Percentiles rank a stretch among this genome's conserved stretches.
phyloP scores from a whole-genome alignment of 2,113 vertebrate species.

The Mystacornis crossleyi region DNA sequence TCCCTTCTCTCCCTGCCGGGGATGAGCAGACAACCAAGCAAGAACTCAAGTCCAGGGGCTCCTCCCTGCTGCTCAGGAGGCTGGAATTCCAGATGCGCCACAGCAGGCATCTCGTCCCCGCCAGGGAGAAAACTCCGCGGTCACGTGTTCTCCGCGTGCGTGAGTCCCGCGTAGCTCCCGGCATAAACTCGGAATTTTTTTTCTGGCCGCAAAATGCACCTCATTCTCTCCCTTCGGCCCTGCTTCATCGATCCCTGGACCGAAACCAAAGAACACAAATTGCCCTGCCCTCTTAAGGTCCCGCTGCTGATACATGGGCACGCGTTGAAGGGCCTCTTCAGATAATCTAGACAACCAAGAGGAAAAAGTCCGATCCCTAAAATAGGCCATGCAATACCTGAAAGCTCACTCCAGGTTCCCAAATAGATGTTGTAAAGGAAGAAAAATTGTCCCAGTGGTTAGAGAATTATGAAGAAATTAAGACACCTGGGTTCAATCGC shows the following conservation, averaged over 20 bases:
- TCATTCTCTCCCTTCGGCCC: not conserved
- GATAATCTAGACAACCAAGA: not conserved
- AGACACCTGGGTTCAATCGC: not conserved
- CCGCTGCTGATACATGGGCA: not conserved
- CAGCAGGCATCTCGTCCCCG: not conserved
- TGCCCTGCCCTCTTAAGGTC: not conserved
- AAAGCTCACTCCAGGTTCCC: not conserved
- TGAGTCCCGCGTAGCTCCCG: not conserved
- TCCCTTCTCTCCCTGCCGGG: not conserved
- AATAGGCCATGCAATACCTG: not conserved
- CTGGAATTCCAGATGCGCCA: not conserved
- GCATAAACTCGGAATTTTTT: not conserved
- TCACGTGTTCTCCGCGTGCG: not conserved
- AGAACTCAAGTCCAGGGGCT: not conserved
- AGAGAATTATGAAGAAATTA: not conserved
- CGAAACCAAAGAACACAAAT: constrained; percentile 6
- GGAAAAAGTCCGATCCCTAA: not conserved
- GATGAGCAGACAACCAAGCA: accelerated
- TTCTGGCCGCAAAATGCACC: not conserved
- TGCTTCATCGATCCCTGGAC: not conserved
- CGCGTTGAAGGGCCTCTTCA: not conserved
- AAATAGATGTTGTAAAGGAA: not conserved
- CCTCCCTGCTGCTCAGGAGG: not conserved
- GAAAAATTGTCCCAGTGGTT: not conserved
- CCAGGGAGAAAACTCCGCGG: not conserved